Base-by-base conservation (phyloP, 2,113 vertebrate species). In the Fregata magnificens region DNA sequence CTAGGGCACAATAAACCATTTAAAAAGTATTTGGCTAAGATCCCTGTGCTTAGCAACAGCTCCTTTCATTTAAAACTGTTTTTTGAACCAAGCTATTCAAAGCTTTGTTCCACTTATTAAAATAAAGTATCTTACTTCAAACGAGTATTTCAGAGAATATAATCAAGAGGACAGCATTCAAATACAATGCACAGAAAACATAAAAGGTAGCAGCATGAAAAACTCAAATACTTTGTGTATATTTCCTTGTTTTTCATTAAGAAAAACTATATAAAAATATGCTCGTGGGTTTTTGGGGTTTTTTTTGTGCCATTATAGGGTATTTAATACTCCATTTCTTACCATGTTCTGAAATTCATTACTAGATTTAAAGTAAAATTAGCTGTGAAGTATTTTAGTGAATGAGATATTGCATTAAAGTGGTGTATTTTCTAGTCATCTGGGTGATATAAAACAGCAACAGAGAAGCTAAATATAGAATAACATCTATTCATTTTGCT, bases 1-100 rank as follows among this genome's bases (percentile, higher is more conserved):
- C 98, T 98, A 95, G 93, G 87, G 95, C 96, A 98, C 97, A 98
- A 98, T 98, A 98, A 98, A 98, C 98, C 97, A 98, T 98, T 98
- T 98, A 87, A 98, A 98, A 97, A 98, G 97, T 98, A 98, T 98
- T 98, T 98, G 98, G 98, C 98, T 98, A 96, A 90, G 85, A 95
- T 97, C 98, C 98, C 92, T 96, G 80, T 95, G 95, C 95, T 97
- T 97, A 95, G 93, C 88, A 98, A 96, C 95, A 93, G 95, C 95
- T 97, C 96, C 97, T 98, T 98, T 98, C 93, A 98, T 98, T 98
- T 98, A 98, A 98, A 97, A 97, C 96, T 94, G 94, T 96, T 98
- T 96, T 98, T 95, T 98, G 96, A 97, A 97, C 90, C 69, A 70
- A 97, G 95, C 95, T 95, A 97, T 98, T 98, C 98, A 98, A 98